A percentile compares a stretch with the other conserved stretches of the same genome.
Conservation (phyloP, 2,113 vertebrate species). For the Coracopsis vasa region DNA sequence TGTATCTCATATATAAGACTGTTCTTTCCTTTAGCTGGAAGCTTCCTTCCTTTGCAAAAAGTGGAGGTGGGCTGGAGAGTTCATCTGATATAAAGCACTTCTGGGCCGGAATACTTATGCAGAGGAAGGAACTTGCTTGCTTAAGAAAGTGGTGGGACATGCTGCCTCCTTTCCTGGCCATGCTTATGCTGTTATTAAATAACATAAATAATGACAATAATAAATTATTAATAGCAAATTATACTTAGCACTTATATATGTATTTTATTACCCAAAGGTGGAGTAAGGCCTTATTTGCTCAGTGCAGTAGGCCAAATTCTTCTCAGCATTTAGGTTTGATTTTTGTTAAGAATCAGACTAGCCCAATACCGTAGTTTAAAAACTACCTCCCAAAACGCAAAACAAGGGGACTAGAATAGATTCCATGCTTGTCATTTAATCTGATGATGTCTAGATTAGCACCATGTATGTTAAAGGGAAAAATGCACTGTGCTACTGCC, state of each 20-base stretch:
- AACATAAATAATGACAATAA: constrained; percentile 31
- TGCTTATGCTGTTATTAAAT: constrained; percentile 19
- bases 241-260: constrained; percentile 26
- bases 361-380: background rate
- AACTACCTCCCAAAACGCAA: background rate
- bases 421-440: background rate
- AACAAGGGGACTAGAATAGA: background rate
- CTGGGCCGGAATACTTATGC: constrained; percentile 5
- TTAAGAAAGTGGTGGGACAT: constrained; percentile 30
- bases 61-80: background rate
- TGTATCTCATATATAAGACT: constrained; percentile 27
- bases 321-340: background rate
- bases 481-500: background rate
- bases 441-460: background rate
- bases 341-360: background rate
- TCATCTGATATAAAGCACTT: constrained; percentile 31
- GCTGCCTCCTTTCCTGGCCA: constrained; percentile 23
- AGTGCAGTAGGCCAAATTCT: background rate
- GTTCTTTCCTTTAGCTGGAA: constrained; percentile 31
- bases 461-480: background rate
- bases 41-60: constrained; percentile 24
- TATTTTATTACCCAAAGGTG: constrained; percentile 13
- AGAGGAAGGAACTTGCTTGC: constrained; percentile 50
- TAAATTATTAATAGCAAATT: constrained; percentile 54
- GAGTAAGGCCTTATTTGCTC: background rate